Evolutionary conservation across 1,140 invertebrate genomes (phyloP).

Genomic region (Yoshiicerus persimilis): DNA sequence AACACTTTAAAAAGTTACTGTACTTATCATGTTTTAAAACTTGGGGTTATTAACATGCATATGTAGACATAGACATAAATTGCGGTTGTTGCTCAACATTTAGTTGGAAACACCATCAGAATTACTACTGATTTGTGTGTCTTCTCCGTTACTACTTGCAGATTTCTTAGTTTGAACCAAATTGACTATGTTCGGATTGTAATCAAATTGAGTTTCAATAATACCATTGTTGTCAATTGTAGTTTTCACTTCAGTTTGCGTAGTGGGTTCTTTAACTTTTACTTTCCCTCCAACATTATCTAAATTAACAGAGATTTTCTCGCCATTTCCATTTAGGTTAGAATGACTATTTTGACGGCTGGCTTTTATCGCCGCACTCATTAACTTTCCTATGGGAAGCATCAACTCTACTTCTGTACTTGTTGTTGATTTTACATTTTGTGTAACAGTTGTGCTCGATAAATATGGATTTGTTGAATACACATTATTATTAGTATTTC

Average conservation of each 20-base stretch:
- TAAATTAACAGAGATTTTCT: slow-evolving; percentile 6
- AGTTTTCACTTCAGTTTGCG: slow-evolving; percentile 25
- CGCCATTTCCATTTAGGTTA: neutral
- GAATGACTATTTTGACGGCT: neutral
- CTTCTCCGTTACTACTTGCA: neutral
- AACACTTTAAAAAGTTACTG: neutral
- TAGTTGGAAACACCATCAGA: neutral
- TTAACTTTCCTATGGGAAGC: slow-evolving; percentile 4
- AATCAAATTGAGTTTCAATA: slow-evolving; percentile 30
- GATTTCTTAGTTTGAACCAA: neutral
- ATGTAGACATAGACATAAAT: too few species aligned
- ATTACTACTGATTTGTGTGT: neutral
- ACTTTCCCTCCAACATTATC: neutral
- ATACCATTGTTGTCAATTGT: neutral
- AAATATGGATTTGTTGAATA: neutral
- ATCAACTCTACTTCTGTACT: slow-evolving; percentile 15
- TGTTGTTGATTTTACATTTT: slow-evolving; percentile 27
- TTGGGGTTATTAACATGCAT: too few species aligned
- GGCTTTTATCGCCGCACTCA: slow-evolving; percentile 7
- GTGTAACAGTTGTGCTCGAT: slow-evolving; percentile 15
- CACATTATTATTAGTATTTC: neutral
- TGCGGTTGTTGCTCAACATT: too few species aligned
- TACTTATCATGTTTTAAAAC: too few species aligned
- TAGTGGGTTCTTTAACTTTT: neutral
- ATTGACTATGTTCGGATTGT: neutral